Evolutionary conservation across 2,113 vertebrate genomes (phyloP), one percentile per base, ranked within the genome.

Genomic region (Cavia porcellus): DNA sequence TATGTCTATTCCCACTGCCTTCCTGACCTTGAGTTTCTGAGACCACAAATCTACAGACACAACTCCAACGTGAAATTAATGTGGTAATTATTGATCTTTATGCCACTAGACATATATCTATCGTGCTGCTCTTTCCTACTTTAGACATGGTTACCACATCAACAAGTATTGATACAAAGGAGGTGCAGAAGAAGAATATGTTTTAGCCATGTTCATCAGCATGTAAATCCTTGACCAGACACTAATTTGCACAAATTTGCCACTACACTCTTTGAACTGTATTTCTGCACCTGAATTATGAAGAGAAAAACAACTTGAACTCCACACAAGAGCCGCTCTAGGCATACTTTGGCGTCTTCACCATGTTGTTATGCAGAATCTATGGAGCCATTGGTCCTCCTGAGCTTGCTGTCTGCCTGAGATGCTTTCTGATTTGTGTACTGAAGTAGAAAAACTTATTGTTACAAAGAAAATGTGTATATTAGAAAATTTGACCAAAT

Each of bases 301-400:
- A 57, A 14, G 38, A 24, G 5, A 32, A 1, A 59, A 15, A 32
- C 22, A 66, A 20, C 9, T 55, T 42, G 0, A 30, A 1, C 8
- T 28, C 12, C 4, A 22, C 3, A 0, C 0, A 5, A 3, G 10
- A 15, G 19, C 2, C 17, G 25, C 66, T n/a, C 55, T 12, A 14
- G 12, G 1, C 30, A 0, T 1, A 45, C 1, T 5, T 13, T 1
- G 25, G 1, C 10, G 1, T n/a, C 35, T 35, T 75, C 35, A 1
- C 47, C 6, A 0, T 6, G 0, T 3, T 15, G 11, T 25, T 3
- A 5, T 32, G 55, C 35, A 52, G 52, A 28, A 77, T 30, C 14
- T 3, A 3, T 3, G 35, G 42, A 2, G 22, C 45, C 2, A 42
- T 20, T 4, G 30, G 5, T 22, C 5, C 15, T 45, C 7, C 24